Conservation (phyloP, 2,888 invertebrate species). For the Rosalia funebris region DNA sequence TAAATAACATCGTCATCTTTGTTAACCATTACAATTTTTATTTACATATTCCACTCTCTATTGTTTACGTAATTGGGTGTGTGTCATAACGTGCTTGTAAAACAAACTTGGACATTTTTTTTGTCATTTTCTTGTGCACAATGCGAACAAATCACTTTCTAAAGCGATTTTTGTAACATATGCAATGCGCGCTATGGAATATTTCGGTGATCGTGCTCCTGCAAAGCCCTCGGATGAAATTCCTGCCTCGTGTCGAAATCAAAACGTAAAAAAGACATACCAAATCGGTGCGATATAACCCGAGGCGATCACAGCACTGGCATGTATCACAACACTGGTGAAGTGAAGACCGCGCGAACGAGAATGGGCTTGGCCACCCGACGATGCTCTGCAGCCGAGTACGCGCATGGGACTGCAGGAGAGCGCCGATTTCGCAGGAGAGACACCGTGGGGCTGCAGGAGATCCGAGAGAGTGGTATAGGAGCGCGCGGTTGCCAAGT, state of each 20-base stretch:
- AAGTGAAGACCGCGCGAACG: neutral
- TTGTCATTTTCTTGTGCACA: too few relatives aligned
- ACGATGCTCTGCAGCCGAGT: neutral
- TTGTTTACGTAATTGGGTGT: too few relatives aligned
- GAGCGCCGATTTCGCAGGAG: constrained; percentile 17
- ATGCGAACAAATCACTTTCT: neutral
- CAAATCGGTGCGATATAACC: neutral
- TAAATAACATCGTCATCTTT: too few relatives aligned
- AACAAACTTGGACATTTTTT: too few relatives aligned
- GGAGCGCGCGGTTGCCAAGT: constrained; percentile 6
- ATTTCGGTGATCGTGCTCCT: constrained; percentile 12
- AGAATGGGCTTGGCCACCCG: neutral
- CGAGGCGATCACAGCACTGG: neutral
- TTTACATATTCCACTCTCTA: too few relatives aligned
- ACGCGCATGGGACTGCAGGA: constrained; percentile 19
- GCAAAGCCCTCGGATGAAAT: neutral
- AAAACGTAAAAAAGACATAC: constrained; percentile 8
- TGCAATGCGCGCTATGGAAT: neutral
- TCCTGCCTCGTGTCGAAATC: neutral
- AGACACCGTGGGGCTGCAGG: constrained; percentile 30
- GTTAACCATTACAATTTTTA: too few relatives aligned
- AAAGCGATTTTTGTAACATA: neutral
- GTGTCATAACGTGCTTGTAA: too few relatives aligned
- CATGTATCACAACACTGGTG: constrained; percentile 3
- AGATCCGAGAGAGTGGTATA: constrained; percentile 27